phyloP scores from a whole-genome alignment of 2,797 vertebrate genomes.

The Coregonus sp. region DNA sequence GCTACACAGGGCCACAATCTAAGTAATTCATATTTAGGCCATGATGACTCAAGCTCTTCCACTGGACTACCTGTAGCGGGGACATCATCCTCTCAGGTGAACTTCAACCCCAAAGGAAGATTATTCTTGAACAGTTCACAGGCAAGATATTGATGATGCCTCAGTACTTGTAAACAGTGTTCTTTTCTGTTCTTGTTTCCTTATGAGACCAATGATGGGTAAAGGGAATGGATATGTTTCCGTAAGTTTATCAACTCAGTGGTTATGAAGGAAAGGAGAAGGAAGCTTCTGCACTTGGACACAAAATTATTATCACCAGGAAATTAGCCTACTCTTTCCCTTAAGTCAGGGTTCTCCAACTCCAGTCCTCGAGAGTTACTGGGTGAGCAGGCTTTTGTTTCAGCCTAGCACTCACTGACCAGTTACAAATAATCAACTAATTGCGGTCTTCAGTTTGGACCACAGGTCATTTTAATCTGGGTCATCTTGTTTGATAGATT shows the following conservation, averaged over 20 bases:
- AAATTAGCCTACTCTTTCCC: background rate
- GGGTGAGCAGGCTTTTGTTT: no score
- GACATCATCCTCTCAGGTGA: slow-evolving; percentile 1
- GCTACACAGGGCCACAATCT: background rate
- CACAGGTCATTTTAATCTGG: background rate
- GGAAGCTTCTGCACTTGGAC: background rate
- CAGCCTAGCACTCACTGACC: no score
- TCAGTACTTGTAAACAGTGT: background rate
- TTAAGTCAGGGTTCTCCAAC: background rate
- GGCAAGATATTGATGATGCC: background rate
- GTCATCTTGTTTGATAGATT: background rate
- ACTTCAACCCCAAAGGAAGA: slow-evolving; percentile 1
- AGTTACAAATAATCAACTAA: no score
- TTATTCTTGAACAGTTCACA: background rate
- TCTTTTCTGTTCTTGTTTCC: background rate
- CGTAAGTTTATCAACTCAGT: background rate
- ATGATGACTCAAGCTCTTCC: background rate
- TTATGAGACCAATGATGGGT: background rate
- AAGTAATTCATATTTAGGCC: background rate
- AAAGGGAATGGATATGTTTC: background rate
- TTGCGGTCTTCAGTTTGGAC: background rate
- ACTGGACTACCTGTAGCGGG: background rate
- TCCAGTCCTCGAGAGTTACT: no score
- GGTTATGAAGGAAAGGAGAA: background rate
- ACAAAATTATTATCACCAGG: background rate